These are phyloP conservation scores for Monochamus saltuarius DNA, from an alignment of 1,140 invertebrate genomes.

Conservation along the genomic window DNA sequence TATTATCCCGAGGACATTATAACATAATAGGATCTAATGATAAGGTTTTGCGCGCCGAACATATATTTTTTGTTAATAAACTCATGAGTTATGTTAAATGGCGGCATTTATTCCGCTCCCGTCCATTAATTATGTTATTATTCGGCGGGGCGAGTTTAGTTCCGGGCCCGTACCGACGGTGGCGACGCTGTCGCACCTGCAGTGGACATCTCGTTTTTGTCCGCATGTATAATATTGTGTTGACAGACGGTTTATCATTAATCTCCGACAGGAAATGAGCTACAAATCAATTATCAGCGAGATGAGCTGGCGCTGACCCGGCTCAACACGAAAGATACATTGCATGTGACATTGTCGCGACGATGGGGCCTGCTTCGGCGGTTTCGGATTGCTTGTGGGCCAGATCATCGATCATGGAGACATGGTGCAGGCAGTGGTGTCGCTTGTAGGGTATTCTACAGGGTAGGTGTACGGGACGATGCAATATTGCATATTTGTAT, in stretches of 20 bases:
- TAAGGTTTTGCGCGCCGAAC: slow-evolving; percentile 6
- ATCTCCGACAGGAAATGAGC: slow-evolving; percentile 36
- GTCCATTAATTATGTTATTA: slow-evolving; percentile 23
- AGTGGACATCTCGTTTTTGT: slow-evolving; percentile 38
- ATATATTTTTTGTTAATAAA: neutral
- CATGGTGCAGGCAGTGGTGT: too few relatives aligned
- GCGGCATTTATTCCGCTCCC: slow-evolving; percentile 15
- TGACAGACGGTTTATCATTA: slow-evolving; percentile 42
- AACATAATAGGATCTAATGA: slow-evolving; percentile 7
- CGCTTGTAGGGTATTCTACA: too few relatives aligned
- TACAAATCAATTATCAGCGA: slow-evolving; percentile 36
- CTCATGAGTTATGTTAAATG: slow-evolving; percentile 20
- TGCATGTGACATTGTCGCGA: neutral
- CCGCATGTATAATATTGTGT: slow-evolving; percentile 42
- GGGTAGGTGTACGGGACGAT: too few relatives aligned
- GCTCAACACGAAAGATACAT: slow-evolving; percentile 10
- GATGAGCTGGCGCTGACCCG: neutral
- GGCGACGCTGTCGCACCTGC: slow-evolving; percentile 21
- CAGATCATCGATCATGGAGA: too few relatives aligned
- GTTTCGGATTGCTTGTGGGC: too few relatives aligned
- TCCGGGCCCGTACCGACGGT: neutral
- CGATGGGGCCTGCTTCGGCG: too few relatives aligned
- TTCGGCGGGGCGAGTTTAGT: slow-evolving; percentile 5
- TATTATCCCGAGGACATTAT: slow-evolving; percentile 11
- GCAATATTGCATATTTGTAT: too few relatives aligned